These are phyloP conservation scores for Bombycilla garrulus DNA, from an alignment of 2,113 vertebrate species.

Conservation along the genomic window DNA sequence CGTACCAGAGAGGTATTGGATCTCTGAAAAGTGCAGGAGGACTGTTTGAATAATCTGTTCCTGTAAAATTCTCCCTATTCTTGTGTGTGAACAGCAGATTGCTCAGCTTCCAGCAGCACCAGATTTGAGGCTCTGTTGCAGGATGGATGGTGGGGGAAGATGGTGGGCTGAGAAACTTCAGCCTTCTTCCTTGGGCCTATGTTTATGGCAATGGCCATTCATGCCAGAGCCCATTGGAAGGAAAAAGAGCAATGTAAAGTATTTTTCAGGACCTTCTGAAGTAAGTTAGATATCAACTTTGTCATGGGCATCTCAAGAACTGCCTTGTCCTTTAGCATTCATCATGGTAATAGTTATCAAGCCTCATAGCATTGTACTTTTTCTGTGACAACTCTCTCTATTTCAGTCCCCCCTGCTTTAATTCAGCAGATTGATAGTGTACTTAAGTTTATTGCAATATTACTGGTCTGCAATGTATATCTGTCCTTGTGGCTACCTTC, in stretches of 20 bases:
- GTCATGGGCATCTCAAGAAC: not conserved
- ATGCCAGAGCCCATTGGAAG: not conserved
- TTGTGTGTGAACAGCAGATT: not conserved
- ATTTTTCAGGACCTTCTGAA: not conserved
- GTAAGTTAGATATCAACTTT: not conserved
- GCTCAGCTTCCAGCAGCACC: not conserved
- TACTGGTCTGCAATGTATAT: not conserved
- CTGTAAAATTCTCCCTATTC: not conserved
- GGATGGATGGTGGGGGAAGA: not conserved
- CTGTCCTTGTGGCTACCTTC: not conserved
- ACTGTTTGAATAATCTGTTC: not conserved
- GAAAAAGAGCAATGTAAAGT: not conserved
- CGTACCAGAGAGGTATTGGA: not conserved
- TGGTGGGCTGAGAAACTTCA: not conserved
- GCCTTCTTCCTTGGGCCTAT: not conserved
- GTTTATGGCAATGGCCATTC: not conserved
- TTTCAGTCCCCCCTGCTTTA: not conserved
- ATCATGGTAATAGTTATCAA: not conserved
- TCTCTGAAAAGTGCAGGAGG: not conserved
- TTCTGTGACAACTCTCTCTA: not conserved
- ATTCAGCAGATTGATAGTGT: conserved; percentile 12
- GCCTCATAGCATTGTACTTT: not conserved
- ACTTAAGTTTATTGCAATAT: conserved; percentile 21
- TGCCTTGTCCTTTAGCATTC: not conserved
- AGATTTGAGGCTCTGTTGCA: not conserved